Evolutionary conservation across 2,888 invertebrate species (phyloP).

Genomic region (Stenodera caucasica): DNA sequence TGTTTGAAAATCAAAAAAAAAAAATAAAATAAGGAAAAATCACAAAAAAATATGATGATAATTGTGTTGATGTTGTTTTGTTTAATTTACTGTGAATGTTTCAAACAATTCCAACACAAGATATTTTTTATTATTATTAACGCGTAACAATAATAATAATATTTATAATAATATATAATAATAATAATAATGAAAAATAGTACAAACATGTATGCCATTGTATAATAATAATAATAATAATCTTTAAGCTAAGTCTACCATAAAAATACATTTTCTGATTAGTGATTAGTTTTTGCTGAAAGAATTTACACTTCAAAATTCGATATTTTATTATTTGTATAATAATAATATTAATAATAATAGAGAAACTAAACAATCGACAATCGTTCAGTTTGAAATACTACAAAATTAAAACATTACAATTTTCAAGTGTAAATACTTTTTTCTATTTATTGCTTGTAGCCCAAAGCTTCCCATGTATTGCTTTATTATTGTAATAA

Average conservation of each 20-base stretch:
- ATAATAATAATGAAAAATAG: slow-evolving; percentile 26
- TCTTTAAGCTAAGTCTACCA: slow-evolving; percentile 26
- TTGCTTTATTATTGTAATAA: slow-evolving; percentile 37
- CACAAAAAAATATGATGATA: background rate
- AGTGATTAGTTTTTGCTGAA: slow-evolving; percentile 24
- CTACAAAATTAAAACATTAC: too few relatives aligned
- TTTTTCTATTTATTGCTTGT: slow-evolving; percentile 41
- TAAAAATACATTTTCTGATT: slow-evolving; percentile 17
- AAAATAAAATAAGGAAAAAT: background rate
- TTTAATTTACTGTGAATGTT: background rate
- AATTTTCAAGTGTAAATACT: slow-evolving; percentile 31
- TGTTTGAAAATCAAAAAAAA: slow-evolving; percentile 1
- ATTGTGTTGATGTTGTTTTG: slow-evolving; percentile 3
- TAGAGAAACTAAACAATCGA: too few relatives aligned
- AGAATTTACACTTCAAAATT: slow-evolving; percentile 25
- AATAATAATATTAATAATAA: too few relatives aligned
- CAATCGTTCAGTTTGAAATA: too few relatives aligned
- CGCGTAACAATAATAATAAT: slow-evolving; percentile 9
- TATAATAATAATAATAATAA: slow-evolving; percentile 17
- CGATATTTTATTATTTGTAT: background rate
- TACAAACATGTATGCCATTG: slow-evolving; percentile 30
- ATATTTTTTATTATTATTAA: slow-evolving; percentile 7
- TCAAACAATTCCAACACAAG: background rate
- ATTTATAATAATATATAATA: slow-evolving; percentile 14
- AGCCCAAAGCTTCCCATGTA: slow-evolving; percentile 47